These are phyloP conservation scores for Cecropterus lyciades DNA, from an alignment of 1,140 invertebrate genomes.

Conservation along the genomic window DNA sequence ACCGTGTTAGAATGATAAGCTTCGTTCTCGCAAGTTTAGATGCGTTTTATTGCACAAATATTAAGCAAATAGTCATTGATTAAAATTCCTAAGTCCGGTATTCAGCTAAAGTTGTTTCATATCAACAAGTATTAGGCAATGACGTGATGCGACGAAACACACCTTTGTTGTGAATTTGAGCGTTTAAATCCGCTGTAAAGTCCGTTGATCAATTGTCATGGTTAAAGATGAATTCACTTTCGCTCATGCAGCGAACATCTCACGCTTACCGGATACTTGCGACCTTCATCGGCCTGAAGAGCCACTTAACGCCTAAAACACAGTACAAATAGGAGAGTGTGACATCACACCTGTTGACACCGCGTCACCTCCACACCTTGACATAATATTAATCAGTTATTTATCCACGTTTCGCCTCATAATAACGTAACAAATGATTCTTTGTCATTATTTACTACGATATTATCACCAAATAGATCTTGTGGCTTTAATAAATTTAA, in stretches of 20 bases:
- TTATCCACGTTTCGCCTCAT: conserved; percentile 18
- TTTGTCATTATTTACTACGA: too few species aligned
- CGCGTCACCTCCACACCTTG: conserved; percentile 73
- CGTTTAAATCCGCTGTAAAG: too few species aligned
- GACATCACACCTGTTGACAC: conserved; percentile 55
- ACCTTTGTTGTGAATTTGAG: conserved; percentile 9
- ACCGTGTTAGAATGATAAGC: background rate
- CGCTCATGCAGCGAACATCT: conserved; percentile 39
- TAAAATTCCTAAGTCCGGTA: conserved; percentile 11
- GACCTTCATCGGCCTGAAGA: conserved; percentile 66
- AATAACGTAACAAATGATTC: conserved; percentile 1
- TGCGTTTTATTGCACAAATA: conserved; percentile 12
- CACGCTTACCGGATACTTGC: conserved; percentile 57
- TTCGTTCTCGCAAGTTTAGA: conserved; percentile 6
- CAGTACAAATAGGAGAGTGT: conserved; percentile 52
- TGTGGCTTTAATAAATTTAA: too few species aligned
- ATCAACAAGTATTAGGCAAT: conserved; percentile 4
- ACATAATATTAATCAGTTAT: conserved; percentile 47
- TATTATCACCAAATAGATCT: too few species aligned
- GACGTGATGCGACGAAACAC: background rate
- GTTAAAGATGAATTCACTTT: conserved; percentile 45
- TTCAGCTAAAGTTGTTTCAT: conserved; percentile 3
- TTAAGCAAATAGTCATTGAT: conserved; percentile 4
- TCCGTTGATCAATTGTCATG: conserved; percentile 1
- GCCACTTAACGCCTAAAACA: conserved; percentile 68